A percentile compares a stretch with the other conserved stretches of the same genome.
These are phyloP conservation scores for Onychorhynchus coronatus DNA, from an alignment of 2,113 vertebrate genomes.

Conservation along the genomic window DNA sequence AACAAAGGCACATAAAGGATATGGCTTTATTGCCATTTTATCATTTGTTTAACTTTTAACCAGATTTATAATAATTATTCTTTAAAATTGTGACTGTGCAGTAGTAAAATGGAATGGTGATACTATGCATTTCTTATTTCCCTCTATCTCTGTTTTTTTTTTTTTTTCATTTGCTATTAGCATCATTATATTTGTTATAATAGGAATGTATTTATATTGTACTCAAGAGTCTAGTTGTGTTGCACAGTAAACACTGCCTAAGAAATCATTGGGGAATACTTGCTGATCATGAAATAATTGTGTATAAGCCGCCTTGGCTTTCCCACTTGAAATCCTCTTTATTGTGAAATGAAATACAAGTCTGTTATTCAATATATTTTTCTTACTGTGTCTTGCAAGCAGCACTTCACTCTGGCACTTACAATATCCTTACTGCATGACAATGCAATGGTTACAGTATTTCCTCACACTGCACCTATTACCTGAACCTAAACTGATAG, in stretches of 20 bases:
- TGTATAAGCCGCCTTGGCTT: not conserved
- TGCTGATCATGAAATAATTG: slow-evolving; percentile 15
- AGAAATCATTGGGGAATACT: not conserved
- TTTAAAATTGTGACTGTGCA: not conserved
- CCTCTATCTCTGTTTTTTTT: not conserved
- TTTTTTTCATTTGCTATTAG: not conserved
- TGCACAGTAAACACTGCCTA: not conserved
- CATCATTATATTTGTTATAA: not conserved
- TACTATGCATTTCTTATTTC: not conserved
- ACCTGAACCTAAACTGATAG: not conserved
- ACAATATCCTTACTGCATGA: not conserved
- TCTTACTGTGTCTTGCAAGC: not conserved
- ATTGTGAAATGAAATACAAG: not conserved
- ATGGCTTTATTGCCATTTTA: not conserved
- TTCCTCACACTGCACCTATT: not conserved
- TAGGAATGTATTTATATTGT: not conserved
- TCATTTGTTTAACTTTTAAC: not conserved
- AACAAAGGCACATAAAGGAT: not conserved
- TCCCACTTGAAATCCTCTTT: slow-evolving; percentile 3
- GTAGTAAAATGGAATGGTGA: not conserved
- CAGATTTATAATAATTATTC: not conserved
- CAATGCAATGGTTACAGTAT: not conserved
- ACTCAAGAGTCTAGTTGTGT: not conserved
- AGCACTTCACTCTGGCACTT: not conserved
- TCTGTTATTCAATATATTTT: not conserved